Base-by-base conservation (phyloP, 2,113 vertebrate species). In the Upupa epops region DNA sequence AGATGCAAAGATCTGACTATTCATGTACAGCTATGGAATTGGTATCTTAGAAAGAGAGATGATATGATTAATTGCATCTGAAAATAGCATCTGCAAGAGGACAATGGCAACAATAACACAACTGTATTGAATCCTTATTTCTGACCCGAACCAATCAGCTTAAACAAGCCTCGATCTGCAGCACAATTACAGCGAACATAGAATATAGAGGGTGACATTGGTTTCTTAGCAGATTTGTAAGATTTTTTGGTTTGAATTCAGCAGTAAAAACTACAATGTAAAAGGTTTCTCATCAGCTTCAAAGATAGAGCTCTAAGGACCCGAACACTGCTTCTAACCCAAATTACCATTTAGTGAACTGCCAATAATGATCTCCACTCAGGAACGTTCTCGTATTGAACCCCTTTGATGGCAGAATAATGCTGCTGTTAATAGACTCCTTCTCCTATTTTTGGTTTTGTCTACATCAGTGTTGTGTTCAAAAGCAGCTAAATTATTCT, bases 321-420 rank as follows among this genome's bases (percentile, higher is more conserved):
- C 84, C 88, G 19, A 74, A 69, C 75, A 45, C 55, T 45, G 58
- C 64, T 84, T 91, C 81, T 94, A 90, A 86, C 71, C 77, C 65
- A 85, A 48, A 94, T 94, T 85, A 89, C 66, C 71, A 52, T 91
- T 77, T 81, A 89, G 75, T 54, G 28, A 73, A 48, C 71, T 89
- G 65, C 54, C 80, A 52, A 74, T 93, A 95, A 92, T 93, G 85
- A 95, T 88, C 70, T 81, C 63, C 73, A 48, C 95, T 90, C 45
- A 58, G 86, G 83, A 82, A 37, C 49, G 29, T 77, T 86, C 51
- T 64, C 19, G 54, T 59, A 74, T 74, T 86, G 85, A 97, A 90
- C 73, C 32, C 85, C 91, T 95, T 83, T 90, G 81, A 92, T 91
- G 70, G n/a, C 46, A 88, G 86, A 93, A 90, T 94, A 94, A 85